Evolutionary conservation across 2,113 vertebrate species (phyloP).

Genomic region (Cebidichthys violaceus): DNA sequence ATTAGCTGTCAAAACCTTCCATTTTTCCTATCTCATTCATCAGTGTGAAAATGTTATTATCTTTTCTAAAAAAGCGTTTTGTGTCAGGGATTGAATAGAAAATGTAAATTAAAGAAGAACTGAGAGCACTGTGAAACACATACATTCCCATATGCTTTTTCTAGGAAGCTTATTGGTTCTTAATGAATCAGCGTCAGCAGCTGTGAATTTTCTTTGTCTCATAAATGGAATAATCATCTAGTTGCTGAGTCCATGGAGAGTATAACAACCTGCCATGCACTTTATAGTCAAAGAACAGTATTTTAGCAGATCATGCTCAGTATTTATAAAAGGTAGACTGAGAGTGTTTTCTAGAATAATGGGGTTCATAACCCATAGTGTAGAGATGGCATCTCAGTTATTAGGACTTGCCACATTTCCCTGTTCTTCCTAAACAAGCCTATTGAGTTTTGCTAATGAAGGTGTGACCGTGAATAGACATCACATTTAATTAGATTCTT

Average conservation of each 20-base stretch:
- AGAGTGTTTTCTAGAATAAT: conserved; percentile 9
- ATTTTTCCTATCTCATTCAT: conserved; percentile 31
- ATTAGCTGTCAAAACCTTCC: conserved; percentile 44
- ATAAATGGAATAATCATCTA: conserved; percentile 8
- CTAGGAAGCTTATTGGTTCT: neutral
- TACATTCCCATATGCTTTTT: neutral
- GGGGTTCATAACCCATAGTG: neutral
- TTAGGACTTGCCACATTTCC: conserved; percentile 8
- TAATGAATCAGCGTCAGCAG: conserved; percentile 3
- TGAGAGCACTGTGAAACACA: neutral
- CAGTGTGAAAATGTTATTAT: conserved; percentile 29
- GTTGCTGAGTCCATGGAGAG: neutral
- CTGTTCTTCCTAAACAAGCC: conserved; percentile 21
- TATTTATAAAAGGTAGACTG: neutral
- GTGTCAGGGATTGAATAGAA: conserved; percentile 16
- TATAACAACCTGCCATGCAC: conserved; percentile 2
- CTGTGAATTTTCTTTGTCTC: conserved; percentile 4
- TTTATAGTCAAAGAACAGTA: neutral
- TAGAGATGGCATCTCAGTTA: conserved; percentile 13
- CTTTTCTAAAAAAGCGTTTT: conserved; percentile 12
- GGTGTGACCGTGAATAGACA: conserved; percentile 54
- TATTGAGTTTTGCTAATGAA: conserved; percentile 52
- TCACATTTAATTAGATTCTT: conserved; percentile 70
- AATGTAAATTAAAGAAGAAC: neutral
- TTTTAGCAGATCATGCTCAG: neutral